Conservation (phyloP, 1,140 invertebrate genomes). For the Parapsyche elsis region DNA sequence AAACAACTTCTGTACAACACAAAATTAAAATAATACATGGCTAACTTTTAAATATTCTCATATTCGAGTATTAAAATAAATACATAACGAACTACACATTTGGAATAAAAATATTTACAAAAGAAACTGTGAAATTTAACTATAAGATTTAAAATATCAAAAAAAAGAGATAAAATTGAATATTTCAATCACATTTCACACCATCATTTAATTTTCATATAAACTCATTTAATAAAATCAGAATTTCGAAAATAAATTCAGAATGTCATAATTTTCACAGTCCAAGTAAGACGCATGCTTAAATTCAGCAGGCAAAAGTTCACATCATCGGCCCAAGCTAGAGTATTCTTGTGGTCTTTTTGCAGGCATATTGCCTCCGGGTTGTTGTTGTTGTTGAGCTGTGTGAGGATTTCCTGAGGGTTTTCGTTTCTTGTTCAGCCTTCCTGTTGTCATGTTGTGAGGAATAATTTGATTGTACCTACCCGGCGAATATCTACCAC, state of each 20-base stretch:
- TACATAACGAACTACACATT: background rate
- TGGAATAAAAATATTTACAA: slow-evolving; percentile 2
- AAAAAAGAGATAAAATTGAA: background rate
- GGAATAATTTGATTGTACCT: slow-evolving; percentile 24
- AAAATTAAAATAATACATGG: background rate
- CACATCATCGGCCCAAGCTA: slow-evolving; percentile 47
- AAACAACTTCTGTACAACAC: background rate
- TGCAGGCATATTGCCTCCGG: background rate
- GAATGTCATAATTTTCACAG: slow-evolving; percentile 2
- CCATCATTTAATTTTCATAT: background rate
- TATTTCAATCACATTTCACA: background rate
- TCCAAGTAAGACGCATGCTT: background rate
- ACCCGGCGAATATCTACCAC: slow-evolving; percentile 45
- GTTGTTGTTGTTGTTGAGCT: slow-evolving; percentile 6
- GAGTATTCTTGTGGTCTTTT: slow-evolving; percentile 42
- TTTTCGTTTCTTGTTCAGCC: slow-evolving; percentile 50
- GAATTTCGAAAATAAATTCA: background rate
- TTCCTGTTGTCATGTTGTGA: slow-evolving; percentile 6
- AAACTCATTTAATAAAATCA: background rate
- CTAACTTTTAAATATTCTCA: slow-evolving; percentile 4
- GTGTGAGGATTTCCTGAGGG: slow-evolving; percentile 35
- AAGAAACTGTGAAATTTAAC: background rate
- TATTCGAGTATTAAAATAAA: slow-evolving; percentile 14
- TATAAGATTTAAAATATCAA: background rate
- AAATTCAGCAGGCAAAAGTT: background rate